A percentile compares a stretch with the other conserved stretches of the same genome.
Evolutionary conservation across 2,113 vertebrate genomes (phyloP).

Genomic region (Ellobius talpinus): DNA sequence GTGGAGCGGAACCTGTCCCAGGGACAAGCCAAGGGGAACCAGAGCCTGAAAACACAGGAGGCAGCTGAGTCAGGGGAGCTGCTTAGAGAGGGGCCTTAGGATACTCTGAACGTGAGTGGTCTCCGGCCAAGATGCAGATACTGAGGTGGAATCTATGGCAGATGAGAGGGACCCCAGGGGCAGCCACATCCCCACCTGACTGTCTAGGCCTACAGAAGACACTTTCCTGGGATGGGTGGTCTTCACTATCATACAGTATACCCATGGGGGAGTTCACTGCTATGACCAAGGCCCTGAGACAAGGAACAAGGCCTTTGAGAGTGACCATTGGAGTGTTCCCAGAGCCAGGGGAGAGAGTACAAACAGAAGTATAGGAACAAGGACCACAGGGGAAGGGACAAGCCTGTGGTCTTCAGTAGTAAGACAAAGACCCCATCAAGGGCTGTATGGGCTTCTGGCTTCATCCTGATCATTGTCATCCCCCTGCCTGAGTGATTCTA

Average conservation of each 20-base stretch:
- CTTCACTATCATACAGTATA: background rate
- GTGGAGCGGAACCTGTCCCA: background rate
- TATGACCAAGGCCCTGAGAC: background rate
- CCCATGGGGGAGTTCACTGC: background rate
- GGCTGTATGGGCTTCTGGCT: too few relatives aligned
- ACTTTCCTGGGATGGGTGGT: background rate
- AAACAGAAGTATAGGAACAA: background rate
- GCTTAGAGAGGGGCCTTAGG: background rate
- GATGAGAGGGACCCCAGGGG: rapidly evolving
- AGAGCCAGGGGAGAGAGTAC: background rate
- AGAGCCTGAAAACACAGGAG: background rate
- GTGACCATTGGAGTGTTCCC: background rate
- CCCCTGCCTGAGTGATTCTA: background rate
- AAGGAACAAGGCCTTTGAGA: background rate
- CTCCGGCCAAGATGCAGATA: background rate
- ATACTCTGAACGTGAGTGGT: background rate
- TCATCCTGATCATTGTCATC: background rate
- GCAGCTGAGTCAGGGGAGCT: background rate
- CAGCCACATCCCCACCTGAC: background rate
- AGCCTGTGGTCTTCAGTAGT: background rate
- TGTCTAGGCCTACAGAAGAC: background rate
- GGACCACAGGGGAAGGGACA: background rate
- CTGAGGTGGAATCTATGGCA: background rate
- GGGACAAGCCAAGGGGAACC: background rate
- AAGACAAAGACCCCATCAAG: background rate